These are phyloP conservation scores for Mastomys coucha DNA, from an alignment of 2,113 vertebrate species.

Conservation along the genomic window DNA sequence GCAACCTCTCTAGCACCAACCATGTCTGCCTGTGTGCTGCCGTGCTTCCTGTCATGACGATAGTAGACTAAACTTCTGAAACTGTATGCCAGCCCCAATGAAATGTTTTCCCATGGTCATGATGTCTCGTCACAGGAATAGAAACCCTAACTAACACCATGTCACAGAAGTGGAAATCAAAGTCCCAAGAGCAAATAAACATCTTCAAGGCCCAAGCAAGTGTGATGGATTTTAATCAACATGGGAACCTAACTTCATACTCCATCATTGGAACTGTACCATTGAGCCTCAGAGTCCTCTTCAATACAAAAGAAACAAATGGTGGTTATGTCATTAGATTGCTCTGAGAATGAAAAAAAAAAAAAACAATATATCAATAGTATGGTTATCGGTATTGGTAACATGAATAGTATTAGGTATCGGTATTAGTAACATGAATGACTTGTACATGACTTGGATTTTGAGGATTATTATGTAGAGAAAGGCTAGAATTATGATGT, in stretches of 20 bases:
- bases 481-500: not conserved
- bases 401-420: not conserved
- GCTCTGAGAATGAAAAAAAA: not conserved
- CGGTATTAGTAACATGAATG: not conserved
- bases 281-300: not conserved
- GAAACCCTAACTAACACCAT: not conserved
- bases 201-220: not conserved
- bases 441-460: not conserved
- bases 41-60: not conserved
- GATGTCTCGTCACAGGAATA: not conserved
- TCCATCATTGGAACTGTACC: not conserved
- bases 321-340: not conserved
- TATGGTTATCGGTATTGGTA: not conserved
- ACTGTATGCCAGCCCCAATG: not conserved
- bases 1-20: not conserved
- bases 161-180: constrained; percentile 11
- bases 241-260: not conserved
- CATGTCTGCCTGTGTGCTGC: not conserved
- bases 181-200: not conserved
- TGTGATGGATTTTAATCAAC: not conserved
- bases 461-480: not conserved
- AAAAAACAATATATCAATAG: not conserved
- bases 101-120: not conserved
- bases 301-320: not conserved
- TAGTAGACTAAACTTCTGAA: not conserved